These are phyloP conservation scores for Brachyistius frenatus DNA, from an alignment of 2,113 vertebrate genomes.

Conservation along the genomic window DNA sequence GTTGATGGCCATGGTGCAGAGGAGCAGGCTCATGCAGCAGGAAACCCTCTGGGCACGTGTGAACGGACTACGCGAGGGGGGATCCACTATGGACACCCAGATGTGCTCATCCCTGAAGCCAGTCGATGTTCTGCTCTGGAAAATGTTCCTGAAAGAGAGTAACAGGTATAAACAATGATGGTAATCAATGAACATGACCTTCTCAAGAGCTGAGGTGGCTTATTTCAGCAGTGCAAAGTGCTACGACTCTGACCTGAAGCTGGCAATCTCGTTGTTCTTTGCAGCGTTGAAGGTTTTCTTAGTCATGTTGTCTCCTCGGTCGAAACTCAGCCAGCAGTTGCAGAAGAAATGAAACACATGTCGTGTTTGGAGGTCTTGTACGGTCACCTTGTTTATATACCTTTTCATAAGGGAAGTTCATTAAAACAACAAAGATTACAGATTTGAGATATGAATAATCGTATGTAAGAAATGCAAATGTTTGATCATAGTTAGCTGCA, in stretches of 20 bases:
- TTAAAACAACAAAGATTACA: neutral
- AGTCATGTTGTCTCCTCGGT: constrained; percentile 74
- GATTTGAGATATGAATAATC: neutral
- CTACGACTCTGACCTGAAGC: constrained; percentile 80
- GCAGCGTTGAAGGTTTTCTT: constrained; percentile 84
- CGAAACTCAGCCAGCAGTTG: constrained; percentile 81
- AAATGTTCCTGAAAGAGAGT: constrained; percentile 82
- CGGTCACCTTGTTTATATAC: constrained; percentile 82
- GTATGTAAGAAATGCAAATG: too few species aligned
- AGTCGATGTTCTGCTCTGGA: constrained; percentile 83
- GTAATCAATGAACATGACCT: neutral
- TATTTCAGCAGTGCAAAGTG: neutral
- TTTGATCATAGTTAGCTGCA: too few species aligned
- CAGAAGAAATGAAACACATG: constrained; percentile 83
- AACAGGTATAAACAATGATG: neutral
- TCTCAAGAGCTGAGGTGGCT: neutral
- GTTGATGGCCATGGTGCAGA: constrained; percentile 89
- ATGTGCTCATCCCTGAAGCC: constrained; percentile 88
- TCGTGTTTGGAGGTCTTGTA: constrained; percentile 82
- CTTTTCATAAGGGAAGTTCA: constrained; percentile 54
- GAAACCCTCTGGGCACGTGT: constrained; percentile 86
- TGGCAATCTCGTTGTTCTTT: constrained; percentile 82
- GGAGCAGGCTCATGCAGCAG: constrained; percentile 87
- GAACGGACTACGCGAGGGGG: constrained; percentile 85
- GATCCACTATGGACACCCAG: constrained; percentile 86